Conservation (phyloP, 2,113 vertebrate species). For the Muntiacus muntjak region DNA sequence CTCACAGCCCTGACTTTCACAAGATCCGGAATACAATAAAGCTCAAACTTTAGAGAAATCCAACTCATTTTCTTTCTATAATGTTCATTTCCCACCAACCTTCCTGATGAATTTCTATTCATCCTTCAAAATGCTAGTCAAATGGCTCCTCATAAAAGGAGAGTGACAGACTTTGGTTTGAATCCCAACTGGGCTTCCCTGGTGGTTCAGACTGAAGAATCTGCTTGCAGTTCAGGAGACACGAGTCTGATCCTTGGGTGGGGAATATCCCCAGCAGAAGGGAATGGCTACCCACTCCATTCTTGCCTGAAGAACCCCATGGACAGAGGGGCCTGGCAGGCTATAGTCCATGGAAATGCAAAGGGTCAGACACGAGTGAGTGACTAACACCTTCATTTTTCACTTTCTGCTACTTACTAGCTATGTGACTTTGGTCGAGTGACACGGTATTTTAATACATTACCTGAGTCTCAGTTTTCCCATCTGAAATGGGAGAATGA, state of each 20-base stretch:
- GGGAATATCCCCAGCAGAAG: background rate
- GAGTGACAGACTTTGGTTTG: background rate
- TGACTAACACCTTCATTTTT: background rate
- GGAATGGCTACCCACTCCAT: background rate
- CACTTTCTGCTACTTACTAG: background rate
- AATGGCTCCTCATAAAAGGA: background rate
- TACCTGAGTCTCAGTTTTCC: background rate
- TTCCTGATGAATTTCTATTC: background rate
- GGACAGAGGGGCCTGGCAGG: background rate
- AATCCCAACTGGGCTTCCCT: background rate
- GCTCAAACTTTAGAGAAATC: background rate
- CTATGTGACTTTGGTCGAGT: background rate
- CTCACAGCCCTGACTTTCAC: background rate
- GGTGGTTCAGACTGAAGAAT: background rate
- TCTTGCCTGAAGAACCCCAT: background rate
- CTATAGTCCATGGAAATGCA: background rate
- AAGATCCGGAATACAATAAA: background rate
- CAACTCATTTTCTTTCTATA: background rate
- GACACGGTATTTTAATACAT: background rate
- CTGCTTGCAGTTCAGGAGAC: background rate
- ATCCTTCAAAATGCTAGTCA: slow-evolving; percentile 16
- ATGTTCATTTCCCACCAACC: background rate
- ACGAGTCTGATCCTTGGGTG: background rate
- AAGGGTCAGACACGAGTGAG: background rate
- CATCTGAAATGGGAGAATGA: background rate